phyloP scores from a whole-genome alignment of 2,113 vertebrate genomes.

The Platichthys flesus region DNA sequence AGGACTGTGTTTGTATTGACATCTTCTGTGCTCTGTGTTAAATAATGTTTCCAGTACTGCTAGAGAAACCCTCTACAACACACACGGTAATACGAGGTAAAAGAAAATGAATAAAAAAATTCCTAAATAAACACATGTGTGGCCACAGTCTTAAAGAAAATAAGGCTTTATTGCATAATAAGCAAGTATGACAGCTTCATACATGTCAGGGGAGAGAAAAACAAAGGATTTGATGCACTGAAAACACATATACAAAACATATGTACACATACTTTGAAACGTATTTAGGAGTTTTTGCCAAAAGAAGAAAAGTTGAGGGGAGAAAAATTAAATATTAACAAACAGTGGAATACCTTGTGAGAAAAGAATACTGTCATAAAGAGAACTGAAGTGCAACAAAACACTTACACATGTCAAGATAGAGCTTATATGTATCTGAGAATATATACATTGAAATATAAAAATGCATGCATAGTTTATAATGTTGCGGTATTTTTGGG shows the following conservation, averaged over 20 bases:
- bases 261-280: constrained; percentile 84
- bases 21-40: background rate
- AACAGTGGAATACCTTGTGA: constrained; percentile 83
- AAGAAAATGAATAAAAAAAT: background rate
- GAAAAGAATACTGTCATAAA: constrained; percentile 89
- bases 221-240: constrained; percentile 77
- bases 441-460: constrained; percentile 87
- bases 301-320: constrained; percentile 67
- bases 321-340: constrained; percentile 85
- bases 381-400: constrained; percentile 78
- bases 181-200: constrained; percentile 83
- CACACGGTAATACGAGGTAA: background rate
- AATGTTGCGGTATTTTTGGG: constrained; percentile 79
- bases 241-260: constrained; percentile 87
- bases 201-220: constrained; percentile 69
- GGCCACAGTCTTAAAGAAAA: constrained; percentile 75
- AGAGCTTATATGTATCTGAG: constrained; percentile 87
- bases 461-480: constrained; percentile 91
- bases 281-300: constrained; percentile 68
- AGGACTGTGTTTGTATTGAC: constrained; percentile 25
- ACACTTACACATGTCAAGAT: constrained; percentile 78
- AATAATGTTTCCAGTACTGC: too few relatives aligned
- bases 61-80: too few relatives aligned
- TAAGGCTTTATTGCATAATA: constrained; percentile 91
- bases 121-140: background rate